Percentiles rank a stretch among this genome's conserved stretches.
Conservation (phyloP, 2,888 invertebrate genomes). For the Pollenia amentaria region DNA sequence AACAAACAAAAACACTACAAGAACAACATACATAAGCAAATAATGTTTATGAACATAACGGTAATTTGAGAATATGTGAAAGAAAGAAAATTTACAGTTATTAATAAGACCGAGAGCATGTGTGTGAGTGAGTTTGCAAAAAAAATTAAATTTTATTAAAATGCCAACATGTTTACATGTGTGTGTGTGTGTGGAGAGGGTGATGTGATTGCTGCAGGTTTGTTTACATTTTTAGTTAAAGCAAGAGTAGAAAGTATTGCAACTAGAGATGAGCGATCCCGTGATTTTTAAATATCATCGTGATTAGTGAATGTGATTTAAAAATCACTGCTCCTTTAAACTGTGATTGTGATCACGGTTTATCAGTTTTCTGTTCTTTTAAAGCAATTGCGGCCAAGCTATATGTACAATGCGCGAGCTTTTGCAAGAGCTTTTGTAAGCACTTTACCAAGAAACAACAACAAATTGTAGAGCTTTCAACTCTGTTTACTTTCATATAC, state of each 20-base stretch:
- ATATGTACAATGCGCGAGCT: no score
- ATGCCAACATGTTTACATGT: slow-evolving; percentile 15
- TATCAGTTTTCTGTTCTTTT: no score
- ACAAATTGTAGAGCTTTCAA: no score
- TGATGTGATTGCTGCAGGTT: not conserved
- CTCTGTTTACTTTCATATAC: no score
- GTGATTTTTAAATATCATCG: no score
- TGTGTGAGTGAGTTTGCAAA: slow-evolving; percentile 6
- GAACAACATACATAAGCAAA: slow-evolving; percentile 9
- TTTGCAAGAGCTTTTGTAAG: no score
- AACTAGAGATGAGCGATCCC: no score
- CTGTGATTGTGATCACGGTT: no score
- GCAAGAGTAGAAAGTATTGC: not conserved
- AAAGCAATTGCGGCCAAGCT: no score
- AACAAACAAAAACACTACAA: not conserved
- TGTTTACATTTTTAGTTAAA: slow-evolving; percentile 15
- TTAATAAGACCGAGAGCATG: slow-evolving; percentile 43
- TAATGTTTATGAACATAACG: slow-evolving; percentile 27
- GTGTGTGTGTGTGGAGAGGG: not conserved
- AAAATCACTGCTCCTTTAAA: no score
- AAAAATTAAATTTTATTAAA: slow-evolving; percentile 63
- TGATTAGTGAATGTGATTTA: no score
- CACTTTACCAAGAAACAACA: no score
- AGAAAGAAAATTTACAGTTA: slow-evolving; percentile 55
- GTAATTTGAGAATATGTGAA: slow-evolving; percentile 23